Evolutionary conservation across 2,888 invertebrate genomes (phyloP).

Genomic region (Elysia crispata): DNA sequence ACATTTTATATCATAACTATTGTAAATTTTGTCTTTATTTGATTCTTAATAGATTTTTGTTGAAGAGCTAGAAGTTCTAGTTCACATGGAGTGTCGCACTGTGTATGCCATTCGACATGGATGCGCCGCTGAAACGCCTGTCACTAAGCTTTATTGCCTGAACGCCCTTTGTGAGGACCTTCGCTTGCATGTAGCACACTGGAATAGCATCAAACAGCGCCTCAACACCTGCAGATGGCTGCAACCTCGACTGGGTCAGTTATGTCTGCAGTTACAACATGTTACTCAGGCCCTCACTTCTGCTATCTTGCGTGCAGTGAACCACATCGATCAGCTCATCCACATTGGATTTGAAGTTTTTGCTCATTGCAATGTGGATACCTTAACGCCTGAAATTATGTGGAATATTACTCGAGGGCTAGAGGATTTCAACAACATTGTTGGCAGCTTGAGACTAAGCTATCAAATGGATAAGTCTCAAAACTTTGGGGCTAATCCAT

Average conservation of each 20-base stretch:
- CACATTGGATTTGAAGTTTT: conserved; percentile 74
- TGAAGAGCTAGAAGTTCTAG: conserved; percentile 67
- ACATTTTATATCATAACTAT: too few relatives aligned
- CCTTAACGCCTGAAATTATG: conserved; percentile 71
- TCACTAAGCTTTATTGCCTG: conserved; percentile 72
- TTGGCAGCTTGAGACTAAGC: conserved; percentile 49
- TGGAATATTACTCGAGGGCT: conserved; percentile 76
- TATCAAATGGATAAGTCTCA: conserved; percentile 39
- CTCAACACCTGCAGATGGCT: conserved; percentile 72
- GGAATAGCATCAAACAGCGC: conserved; percentile 74
- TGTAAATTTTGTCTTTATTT: too few relatives aligned
- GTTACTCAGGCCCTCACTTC: conserved; percentile 63
- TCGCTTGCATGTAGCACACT: conserved; percentile 73
- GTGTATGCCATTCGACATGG: conserved; percentile 71
- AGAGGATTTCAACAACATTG: conserved; percentile 75
- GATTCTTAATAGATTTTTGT: conserved; percentile 65
- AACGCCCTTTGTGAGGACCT: conserved; percentile 76
- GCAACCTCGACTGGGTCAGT: conserved; percentile 63
- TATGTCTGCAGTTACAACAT: conserved; percentile 68
- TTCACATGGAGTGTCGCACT: conserved; percentile 68
- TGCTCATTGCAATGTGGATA: conserved; percentile 73
- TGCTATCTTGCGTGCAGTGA: conserved; percentile 69
- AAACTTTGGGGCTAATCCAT: conserved; percentile 28
- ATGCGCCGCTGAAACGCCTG: conserved; percentile 61
- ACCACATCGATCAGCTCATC: conserved; percentile 73